phyloP scores from a whole-genome alignment of 1,140 invertebrate genomes.

The Kradibia gibbosae region DNA sequence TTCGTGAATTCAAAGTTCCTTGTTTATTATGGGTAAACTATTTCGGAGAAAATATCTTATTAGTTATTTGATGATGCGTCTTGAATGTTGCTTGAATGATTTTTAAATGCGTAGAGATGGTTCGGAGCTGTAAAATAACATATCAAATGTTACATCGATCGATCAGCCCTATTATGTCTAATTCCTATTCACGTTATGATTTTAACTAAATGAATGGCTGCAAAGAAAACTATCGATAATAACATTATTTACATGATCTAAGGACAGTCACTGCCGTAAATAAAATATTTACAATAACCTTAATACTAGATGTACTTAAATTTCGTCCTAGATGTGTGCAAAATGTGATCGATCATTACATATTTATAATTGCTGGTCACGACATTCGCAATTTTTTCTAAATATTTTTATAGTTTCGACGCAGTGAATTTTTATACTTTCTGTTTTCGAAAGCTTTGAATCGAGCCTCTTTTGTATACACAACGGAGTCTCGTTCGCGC shows the following conservation, averaged over 20 bases:
- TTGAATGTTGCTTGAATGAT: constrained; percentile 26
- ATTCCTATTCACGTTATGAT: constrained; percentile 6
- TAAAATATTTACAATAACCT: constrained; percentile 37
- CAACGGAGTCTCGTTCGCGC: constrained; percentile 43
- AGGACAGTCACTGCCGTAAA: constrained; percentile 25
- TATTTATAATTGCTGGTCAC: constrained; percentile 44
- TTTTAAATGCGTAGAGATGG: constrained; percentile 19
- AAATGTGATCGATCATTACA: constrained; percentile 34
- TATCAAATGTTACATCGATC: constrained; percentile 37
- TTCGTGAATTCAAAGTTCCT: not conserved
- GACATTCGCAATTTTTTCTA: constrained; percentile 28
- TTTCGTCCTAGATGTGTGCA: constrained; percentile 8
- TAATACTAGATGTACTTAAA: constrained; percentile 41
- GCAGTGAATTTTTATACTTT: constrained; percentile 24
- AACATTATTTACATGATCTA: constrained; percentile 43
- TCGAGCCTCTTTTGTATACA: constrained; percentile 29
- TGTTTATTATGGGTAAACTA: not conserved
- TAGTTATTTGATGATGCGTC: constrained; percentile 1
- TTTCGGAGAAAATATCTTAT: constrained; percentile 19
- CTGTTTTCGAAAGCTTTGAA: constrained; percentile 14
- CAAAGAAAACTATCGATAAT: constrained; percentile 25
- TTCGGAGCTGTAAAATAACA: constrained; percentile 21
- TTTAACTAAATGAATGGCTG: constrained; percentile 42
- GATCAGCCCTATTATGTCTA: constrained; percentile 14
- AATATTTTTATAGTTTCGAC: constrained; percentile 33